A percentile compares a stretch with the other conserved stretches of the same genome.
Evolutionary conservation across 2,113 vertebrate species (phyloP).

Genomic region (Nothocercus julius): DNA sequence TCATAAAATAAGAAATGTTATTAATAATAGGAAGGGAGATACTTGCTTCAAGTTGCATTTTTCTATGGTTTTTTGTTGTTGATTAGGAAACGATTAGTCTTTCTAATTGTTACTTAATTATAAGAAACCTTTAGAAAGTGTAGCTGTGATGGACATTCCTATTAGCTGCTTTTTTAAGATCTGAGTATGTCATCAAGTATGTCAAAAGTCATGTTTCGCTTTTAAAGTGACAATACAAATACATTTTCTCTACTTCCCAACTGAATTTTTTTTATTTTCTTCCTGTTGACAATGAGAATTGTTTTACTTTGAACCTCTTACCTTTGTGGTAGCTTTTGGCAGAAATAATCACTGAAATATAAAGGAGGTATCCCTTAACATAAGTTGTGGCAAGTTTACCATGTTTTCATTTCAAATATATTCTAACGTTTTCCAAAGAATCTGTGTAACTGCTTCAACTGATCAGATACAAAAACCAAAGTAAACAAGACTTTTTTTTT

Average conservation of each 20-base stretch:
- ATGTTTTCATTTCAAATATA: background rate
- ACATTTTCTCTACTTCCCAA: background rate
- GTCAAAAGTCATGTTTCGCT: conserved; percentile 55
- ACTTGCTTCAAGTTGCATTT: background rate
- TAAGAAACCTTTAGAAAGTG: conserved; percentile 18
- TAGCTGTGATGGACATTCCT: conserved; percentile 54
- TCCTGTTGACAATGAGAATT: background rate
- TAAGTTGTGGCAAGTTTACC: background rate
- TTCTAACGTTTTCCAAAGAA: background rate
- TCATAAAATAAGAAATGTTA: conserved; percentile 29
- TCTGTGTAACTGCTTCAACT: background rate
- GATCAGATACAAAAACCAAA: background rate
- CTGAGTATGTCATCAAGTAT: conserved; percentile 51
- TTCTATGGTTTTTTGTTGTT: background rate
- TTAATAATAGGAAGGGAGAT: background rate
- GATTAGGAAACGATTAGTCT: background rate
- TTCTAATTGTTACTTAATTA: conserved; percentile 31
- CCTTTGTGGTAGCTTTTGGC: background rate
- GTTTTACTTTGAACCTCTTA: background rate
- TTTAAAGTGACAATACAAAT: conserved; percentile 60
- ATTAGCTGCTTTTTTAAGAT: conserved; percentile 59
- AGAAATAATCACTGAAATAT: background rate
- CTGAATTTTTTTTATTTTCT: background rate
- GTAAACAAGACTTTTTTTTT: background rate
- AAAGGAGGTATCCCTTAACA: background rate